Evolutionary conservation across 2,797 vertebrate genomes (phyloP), one percentile per base, ranked within the genome.

Genomic region (Crenichthys baileyi): DNA sequence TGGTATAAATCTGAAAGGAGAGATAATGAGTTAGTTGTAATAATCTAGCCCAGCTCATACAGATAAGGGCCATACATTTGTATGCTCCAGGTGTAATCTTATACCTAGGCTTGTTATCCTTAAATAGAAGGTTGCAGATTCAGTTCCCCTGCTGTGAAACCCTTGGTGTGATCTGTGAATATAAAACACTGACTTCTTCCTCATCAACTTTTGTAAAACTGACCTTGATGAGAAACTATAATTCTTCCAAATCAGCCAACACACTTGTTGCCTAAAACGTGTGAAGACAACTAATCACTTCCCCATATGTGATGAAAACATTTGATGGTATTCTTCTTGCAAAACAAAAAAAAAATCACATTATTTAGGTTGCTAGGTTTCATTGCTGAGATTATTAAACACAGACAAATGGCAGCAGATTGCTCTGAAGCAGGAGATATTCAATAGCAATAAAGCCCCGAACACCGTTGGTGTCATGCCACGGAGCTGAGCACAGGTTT

Each of bases 11-110:
- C 89, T 85, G 88, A 91, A 87, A 89, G 79, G 50, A 88, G 71
- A 83, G 83, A 91, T 90, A 92, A 91, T 90, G 89, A 91, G 87
- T 87, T 44, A 56, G 86, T 77, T 78, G 81, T 87, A 91, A 91
- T 92, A 89, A 90, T 92, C 85, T 90, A 58, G 75, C 53, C 5
- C 72, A 63, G 88, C 89, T 87, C 85, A 56, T 70, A 80, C 80
- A 79, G 89, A 92, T 91, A 90, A 90, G 55, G 76, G 58, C 50
- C 44, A 22, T 79, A 76, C 87, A 85, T 91, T 80, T 79, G 83
- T 74, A 88, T 87, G 85, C 88, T 74, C 48, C 44, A 0, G 61
- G 67, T 80, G 83, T 72, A 76, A 82, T 85, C 68, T 73, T 70
- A 76, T 26, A 87, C 79, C 80, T 65, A 12, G 74, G 51, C 76